Conservation (phyloP, 2,113 vertebrate genomes). For the Scytalopus superciliaris region DNA sequence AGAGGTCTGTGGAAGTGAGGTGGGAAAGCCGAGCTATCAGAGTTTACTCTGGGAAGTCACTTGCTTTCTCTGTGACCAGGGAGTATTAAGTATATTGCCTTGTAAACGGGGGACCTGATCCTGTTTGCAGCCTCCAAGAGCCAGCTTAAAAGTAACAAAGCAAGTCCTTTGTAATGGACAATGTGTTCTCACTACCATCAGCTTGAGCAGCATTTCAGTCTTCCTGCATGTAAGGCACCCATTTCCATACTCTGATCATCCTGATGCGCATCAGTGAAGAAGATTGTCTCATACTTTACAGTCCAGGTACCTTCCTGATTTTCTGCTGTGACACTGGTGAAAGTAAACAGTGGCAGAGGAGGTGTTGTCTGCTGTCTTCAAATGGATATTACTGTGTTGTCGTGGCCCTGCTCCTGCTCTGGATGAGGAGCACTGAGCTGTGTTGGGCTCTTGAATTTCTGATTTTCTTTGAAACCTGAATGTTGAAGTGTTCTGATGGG, state of each 20-base stretch:
- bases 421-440: background rate
- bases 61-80: background rate
- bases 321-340: background rate
- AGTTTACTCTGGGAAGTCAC: background rate
- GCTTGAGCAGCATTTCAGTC: background rate
- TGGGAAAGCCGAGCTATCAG: accelerated
- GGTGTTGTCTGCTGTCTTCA: background rate
- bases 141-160: background rate
- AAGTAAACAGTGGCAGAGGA: background rate
- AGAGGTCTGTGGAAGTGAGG: background rate
- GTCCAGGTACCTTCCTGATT: background rate
- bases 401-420: background rate
- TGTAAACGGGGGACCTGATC: background rate
- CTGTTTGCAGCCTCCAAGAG: background rate
- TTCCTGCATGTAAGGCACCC: background rate
- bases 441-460: background rate
- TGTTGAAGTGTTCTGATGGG: background rate
- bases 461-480: background rate
- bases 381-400: background rate
- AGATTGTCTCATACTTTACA: background rate
- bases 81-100: background rate
- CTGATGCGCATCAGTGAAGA: background rate
- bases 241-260: background rate
- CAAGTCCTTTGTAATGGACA: background rate
- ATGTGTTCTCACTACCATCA: background rate